Percentiles rank a stretch among this genome's conserved stretches.
These are phyloP conservation scores for Jaculus jaculus DNA, from an alignment of 2,113 vertebrate species.

Conservation along the genomic window DNA sequence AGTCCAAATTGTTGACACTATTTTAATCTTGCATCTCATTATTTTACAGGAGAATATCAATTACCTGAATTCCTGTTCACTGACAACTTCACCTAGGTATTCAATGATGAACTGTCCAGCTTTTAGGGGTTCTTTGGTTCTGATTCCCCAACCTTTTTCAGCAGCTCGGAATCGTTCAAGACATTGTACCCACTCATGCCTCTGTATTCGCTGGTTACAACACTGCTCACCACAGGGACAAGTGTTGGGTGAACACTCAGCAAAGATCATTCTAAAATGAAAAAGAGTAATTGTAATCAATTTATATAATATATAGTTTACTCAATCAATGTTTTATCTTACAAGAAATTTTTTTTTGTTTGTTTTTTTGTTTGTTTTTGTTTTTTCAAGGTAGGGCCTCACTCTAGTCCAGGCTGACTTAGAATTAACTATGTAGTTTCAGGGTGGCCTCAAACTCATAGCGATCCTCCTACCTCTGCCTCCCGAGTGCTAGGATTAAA, in stretches of 20 bases:
- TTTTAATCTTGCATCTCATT: background rate
- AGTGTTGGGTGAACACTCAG: slow-evolving; percentile 95
- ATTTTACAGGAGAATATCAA: background rate
- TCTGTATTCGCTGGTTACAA: slow-evolving; percentile 97
- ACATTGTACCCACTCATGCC: slow-evolving; percentile 98
- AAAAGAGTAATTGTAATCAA: slow-evolving; percentile 32
- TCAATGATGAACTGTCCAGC: slow-evolving; percentile 99
- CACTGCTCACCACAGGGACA: slow-evolving; percentile 94
- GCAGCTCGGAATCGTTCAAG: slow-evolving; percentile 97
- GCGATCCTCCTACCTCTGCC: no score
- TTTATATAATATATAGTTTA: slow-evolving; percentile 17
- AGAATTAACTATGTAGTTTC: no score
- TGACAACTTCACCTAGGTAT: slow-evolving; percentile 98
- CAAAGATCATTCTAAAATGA: slow-evolving; percentile 95
- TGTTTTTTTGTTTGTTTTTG: no score
- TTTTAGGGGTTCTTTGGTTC: slow-evolving; percentile 95
- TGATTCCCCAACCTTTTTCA: slow-evolving; percentile 99
- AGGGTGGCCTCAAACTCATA: no score
- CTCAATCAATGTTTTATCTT: background rate
- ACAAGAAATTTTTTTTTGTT: background rate
- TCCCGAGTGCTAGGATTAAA: no score
- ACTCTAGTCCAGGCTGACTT: no score
- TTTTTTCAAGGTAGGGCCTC: no score
- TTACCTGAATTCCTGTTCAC: slow-evolving; percentile 97
- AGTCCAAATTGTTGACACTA: background rate